Conservation (phyloP, 2,888 invertebrate species). For the Rotaria socialis region DNA sequence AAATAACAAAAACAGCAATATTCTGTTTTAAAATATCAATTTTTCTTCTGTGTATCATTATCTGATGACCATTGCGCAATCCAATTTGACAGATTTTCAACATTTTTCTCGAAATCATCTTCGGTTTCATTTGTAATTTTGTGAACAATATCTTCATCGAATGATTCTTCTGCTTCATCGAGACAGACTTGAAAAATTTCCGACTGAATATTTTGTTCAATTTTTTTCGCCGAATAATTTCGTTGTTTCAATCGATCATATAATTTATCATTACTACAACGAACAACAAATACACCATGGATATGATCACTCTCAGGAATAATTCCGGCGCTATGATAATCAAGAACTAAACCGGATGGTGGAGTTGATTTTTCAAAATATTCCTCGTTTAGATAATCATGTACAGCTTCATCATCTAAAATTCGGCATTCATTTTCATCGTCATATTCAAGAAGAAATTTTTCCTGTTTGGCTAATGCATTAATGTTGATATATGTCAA, state of each 20-base stretch:
- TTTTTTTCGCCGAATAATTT: slow-evolving; percentile 80
- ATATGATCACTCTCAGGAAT: slow-evolving; percentile 65
- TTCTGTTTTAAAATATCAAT: background rate
- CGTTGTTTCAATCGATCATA: slow-evolving; percentile 77
- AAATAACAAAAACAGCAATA: background rate
- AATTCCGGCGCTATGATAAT: slow-evolving; percentile 63
- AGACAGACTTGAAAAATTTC: slow-evolving; percentile 86
- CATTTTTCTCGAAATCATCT: background rate
- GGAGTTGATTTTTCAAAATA: slow-evolving; percentile 62
- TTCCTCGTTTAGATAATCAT: slow-evolving; percentile 78
- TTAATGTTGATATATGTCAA: slow-evolving; percentile 78
- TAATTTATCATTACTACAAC: slow-evolving; percentile 71
- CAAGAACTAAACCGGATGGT: background rate
- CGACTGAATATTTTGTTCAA: slow-evolving; percentile 87
- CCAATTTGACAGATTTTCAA: background rate
- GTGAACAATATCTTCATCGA: slow-evolving; percentile 74
- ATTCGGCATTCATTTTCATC: slow-evolving; percentile 79
- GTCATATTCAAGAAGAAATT: slow-evolving; percentile 80
- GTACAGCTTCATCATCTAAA: slow-evolving; percentile 86
- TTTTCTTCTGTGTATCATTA: background rate
- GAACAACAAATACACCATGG: slow-evolving; percentile 84
- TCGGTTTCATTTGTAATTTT: slow-evolving; percentile 63
- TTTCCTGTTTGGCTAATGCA: slow-evolving; percentile 77
- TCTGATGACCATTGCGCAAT: background rate
- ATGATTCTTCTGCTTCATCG: slow-evolving; percentile 83